phyloP scores from a whole-genome alignment of 37 sponge, comb jelly and placozoan genomes.

The Lycopodina hypogea region DNA sequence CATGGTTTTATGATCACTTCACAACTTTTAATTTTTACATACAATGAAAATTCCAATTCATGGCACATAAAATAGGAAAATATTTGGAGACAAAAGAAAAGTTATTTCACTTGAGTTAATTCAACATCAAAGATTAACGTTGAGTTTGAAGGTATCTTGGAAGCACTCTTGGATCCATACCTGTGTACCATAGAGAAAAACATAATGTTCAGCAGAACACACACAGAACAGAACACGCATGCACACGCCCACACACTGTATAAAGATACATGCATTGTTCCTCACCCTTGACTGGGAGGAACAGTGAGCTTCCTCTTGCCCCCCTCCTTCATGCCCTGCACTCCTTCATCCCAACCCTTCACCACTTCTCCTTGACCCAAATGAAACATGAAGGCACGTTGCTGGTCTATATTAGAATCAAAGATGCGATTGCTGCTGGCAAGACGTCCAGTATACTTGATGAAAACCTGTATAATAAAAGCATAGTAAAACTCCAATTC shows the following conservation, averaged over 20 bases:
- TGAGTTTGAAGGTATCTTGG: slow-evolving; percentile 19
- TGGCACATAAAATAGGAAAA: too few species aligned
- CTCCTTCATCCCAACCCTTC: slow-evolving; percentile 33
- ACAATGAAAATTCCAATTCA: too few species aligned
- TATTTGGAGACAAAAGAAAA: too few species aligned
- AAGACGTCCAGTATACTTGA: slow-evolving; percentile 22
- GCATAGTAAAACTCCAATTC: neutral
- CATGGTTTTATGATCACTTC: too few species aligned
- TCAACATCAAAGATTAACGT: slow-evolving; percentile 15
- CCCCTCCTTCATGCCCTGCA: neutral
- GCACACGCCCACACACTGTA: too few species aligned
- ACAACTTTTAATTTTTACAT: too few species aligned
- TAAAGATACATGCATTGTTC: too few species aligned
- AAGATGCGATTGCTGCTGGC: slow-evolving; percentile 15
- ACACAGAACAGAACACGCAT: neutral
- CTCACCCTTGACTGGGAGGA: slow-evolving; percentile 3
- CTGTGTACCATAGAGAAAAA: neutral
- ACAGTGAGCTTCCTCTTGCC: neutral
- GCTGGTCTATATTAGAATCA: neutral
- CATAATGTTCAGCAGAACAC: neutral
- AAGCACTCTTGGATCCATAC: slow-evolving; percentile 6
- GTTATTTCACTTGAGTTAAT: slow-evolving; percentile 2
- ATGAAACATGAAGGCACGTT: slow-evolving; percentile 16
- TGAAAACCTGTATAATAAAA: slow-evolving; percentile 20
- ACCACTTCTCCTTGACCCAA: slow-evolving; percentile 40